Base-by-base conservation (phyloP, 2,888 invertebrate species). In the Tineola bisselliella region DNA sequence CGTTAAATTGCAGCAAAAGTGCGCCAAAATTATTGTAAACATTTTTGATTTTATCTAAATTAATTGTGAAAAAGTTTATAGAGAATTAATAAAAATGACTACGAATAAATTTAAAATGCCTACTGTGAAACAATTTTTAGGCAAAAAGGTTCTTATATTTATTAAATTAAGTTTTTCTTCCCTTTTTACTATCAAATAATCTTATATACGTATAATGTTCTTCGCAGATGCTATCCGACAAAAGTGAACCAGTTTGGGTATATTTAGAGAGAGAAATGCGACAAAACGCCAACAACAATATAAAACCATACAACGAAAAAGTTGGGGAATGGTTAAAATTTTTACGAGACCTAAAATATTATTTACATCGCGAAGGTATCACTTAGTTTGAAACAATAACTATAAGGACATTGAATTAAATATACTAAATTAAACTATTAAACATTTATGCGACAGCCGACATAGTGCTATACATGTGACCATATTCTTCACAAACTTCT, bases 241-340 rank as follows among this genome's bases (percentile, higher is more conserved):
- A 76, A 66, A 74, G 72, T 64, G 81, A 80, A 31, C 83, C 82
- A 63, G 76, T 79, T 69, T 86, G 86, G 86, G 73, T 79, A 62
- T 76, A 71, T 64, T 68, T 86, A 65, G 84, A 84, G 68, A 72
- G 67, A 25, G 83, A 84, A 70, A 84, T 86, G 86, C 65, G 67
- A 63, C 66, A 72, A 65, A 79, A 79, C 60, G 18, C 69, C 13
- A 70, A 71, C 12, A 77, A 68, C 1, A 38, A 38, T 38, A 38
- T 10, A 3, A 83, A 83, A 68, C 84, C 84, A 1, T 84, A 84
- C 63, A 86, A 86, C 62, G 72, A 78, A 63, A 77, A 72, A 74
- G 86, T 84, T 1, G 83, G 82, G 54, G 62, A 68, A 13, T 86
- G 86, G 86, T 71, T 83, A 0, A 69, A 66, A 63, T 84, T 71